Conservation (phyloP, 1,140 invertebrate species). For the Periplaneta americana region DNA sequence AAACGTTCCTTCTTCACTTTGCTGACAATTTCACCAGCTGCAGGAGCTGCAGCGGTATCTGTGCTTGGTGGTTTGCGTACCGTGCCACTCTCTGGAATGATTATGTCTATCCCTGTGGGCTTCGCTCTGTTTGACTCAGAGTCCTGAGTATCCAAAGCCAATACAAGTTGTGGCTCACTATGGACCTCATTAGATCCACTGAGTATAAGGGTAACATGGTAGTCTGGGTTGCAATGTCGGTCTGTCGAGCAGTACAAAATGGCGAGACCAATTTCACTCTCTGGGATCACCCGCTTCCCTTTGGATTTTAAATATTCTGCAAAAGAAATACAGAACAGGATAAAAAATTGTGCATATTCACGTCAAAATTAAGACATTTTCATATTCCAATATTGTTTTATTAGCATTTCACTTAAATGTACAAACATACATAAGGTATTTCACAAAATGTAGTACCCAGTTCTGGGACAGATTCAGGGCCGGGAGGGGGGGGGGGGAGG, state of each 20-base stretch:
- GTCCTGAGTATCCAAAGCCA: neutral
- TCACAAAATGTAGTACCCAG: no score
- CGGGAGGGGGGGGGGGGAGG: no score
- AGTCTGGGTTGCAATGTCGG: constrained; percentile 59
- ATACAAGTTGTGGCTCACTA: neutral
- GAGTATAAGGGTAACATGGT: constrained; percentile 27
- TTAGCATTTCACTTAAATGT: no score
- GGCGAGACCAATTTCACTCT: constrained; percentile 60
- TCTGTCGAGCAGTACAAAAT: constrained; percentile 53
- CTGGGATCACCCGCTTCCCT: constrained; percentile 50
- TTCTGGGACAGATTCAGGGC: no score
- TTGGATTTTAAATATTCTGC: constrained; percentile 35
- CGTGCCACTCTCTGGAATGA: neutral
- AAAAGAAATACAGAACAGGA: neutral
- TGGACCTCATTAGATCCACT: neutral
- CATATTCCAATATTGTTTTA: no score
- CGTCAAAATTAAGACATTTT: no score
- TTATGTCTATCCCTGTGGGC: neutral
- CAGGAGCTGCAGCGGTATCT: neutral
- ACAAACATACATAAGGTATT: no score
- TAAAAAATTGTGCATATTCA: no score
- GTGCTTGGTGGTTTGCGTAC: neutral
- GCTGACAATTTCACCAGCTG: neutral
- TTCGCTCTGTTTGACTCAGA: neutral
- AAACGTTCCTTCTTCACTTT: neutral